Evolutionary conservation across 2,888 invertebrate species (phyloP), one percentile per base, ranked within the genome.

Genomic region (Tridacna crocea): DNA sequence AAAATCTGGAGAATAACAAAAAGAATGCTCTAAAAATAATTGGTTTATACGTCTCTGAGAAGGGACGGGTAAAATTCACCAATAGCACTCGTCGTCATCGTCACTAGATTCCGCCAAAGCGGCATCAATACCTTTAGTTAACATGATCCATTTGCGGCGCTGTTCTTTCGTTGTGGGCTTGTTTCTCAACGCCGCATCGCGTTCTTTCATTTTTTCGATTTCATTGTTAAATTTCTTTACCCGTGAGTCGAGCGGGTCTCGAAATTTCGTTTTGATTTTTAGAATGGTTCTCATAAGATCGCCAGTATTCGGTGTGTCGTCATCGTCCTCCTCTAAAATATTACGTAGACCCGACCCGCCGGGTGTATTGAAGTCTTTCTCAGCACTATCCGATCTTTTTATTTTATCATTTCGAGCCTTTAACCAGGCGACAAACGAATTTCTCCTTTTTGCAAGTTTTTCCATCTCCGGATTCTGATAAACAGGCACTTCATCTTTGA

Each of bases 111-210:
- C 84, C 0, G 78, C 87, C 2, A 87, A 68, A n/a, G 85, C 87
- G 0, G 85, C 85, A n/a, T 87, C 83, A 58, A 87, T 82, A 36
- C 87, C 88, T 63, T 83, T 79, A n/a, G 84, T 83, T 47, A 87
- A 70, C 76, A 82, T 70, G 27, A 82, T 79, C 86, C 87, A 88
- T 17, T 78, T 72, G 13, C 88, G 77, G 51, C 80, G 75, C 68
- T 73, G 75, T 15, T 82, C 84, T 60, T 75, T 77, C 8, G 77
- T 70, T 48, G 77, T 79, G 3, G 77, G 76, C 58, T 70, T 79
- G 13, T 70, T 78, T 22, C 72, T 72, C 26, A 77, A 70, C 8
- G 72, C 75, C 3, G 82, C 83, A 24, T 86, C 83, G 27, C 80
- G 61, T 26, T 68, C 73, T 60, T 85, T 86, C 24, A 85, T 77